phyloP scores from a whole-genome alignment of 1,140 invertebrate species.

The Zaprionus vittiger region DNA sequence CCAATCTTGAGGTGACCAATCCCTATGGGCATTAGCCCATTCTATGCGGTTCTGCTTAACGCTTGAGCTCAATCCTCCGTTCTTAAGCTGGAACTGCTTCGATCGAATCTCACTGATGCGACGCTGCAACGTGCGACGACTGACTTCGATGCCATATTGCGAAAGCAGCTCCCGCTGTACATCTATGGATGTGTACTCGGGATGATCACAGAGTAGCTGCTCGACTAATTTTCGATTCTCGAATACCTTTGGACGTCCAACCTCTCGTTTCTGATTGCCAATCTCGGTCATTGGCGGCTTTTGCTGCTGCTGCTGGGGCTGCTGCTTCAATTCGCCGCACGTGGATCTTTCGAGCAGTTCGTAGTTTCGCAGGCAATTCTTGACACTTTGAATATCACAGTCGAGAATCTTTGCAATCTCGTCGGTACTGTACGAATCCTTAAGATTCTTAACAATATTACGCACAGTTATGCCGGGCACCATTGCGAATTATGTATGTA shows the following conservation, averaged over 20 bases:
- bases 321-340: slow-evolving; percentile 27
- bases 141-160: slow-evolving; percentile 56
- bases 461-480: slow-evolving; percentile 41
- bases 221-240: slow-evolving; percentile 58
- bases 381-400: slow-evolving; percentile 57
- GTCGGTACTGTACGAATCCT: slow-evolving; percentile 37
- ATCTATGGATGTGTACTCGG: slow-evolving; percentile 65
- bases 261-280: slow-evolving; percentile 35
- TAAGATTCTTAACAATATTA: slow-evolving; percentile 44
- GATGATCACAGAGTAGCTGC: slow-evolving; percentile 47
- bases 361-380: slow-evolving; percentile 45
- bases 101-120: slow-evolving; percentile 63
- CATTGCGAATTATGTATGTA: slow-evolving; percentile 35
- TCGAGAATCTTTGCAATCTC: slow-evolving; percentile 65
- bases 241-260: slow-evolving; percentile 58
- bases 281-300: slow-evolving; percentile 27
- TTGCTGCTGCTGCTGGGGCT: slow-evolving; percentile 17
- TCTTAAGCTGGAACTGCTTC: slow-evolving; percentile 2
- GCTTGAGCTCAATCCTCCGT: slow-evolving; percentile 17
- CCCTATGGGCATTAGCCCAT: slow-evolving; percentile 61
- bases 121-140: slow-evolving; percentile 61
- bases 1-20: slow-evolving; percentile 67
- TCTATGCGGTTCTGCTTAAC: slow-evolving; percentile 35
- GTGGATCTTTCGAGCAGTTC: slow-evolving; percentile 28
- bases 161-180: slow-evolving; percentile 51